phyloP scores from a whole-genome alignment of 2,888 invertebrate genomes.

The Sinelater perroti region DNA sequence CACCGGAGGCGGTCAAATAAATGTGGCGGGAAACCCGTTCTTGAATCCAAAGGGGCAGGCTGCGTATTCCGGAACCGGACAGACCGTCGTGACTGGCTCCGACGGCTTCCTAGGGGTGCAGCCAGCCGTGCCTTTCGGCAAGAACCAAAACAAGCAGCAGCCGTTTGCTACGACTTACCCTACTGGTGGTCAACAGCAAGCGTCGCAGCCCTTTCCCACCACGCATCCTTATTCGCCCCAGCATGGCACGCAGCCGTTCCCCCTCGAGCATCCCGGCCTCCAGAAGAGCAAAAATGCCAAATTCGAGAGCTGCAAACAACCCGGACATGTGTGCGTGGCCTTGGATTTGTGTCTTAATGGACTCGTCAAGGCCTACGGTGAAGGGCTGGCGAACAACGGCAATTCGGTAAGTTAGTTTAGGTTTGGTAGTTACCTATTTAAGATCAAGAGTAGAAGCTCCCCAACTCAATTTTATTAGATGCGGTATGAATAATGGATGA shows the following conservation, averaged over 20 bases:
- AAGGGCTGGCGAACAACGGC: conserved; percentile 62
- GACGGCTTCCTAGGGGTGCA: conserved; percentile 58
- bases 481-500: too few species aligned
- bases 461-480: too few species aligned
- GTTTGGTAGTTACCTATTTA: not conserved
- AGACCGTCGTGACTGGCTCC: conserved; percentile 47
- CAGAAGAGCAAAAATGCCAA: not conserved
- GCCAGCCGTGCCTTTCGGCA: conserved; percentile 49
- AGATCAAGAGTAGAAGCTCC: too few species aligned
- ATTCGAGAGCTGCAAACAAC: conserved; percentile 63
- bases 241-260: conserved; percentile 2
- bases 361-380: conserved; percentile 64
- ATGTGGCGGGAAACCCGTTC: conserved; percentile 48
- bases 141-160: conserved; percentile 22
- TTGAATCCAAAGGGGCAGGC: conserved; percentile 43
- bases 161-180: conserved; percentile 30
- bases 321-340: conserved; percentile 69
- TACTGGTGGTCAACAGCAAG: conserved; percentile 4
- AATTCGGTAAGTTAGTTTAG: conserved; percentile 64
- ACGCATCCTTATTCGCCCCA: not conserved
- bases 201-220: not conserved
- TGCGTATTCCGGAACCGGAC: conserved; percentile 50
- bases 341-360: conserved; percentile 70
- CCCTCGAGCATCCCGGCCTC: not conserved
- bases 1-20: not conserved